phyloP scores from a whole-genome alignment of 2,888 invertebrate species.

The Germaria angustata region DNA sequence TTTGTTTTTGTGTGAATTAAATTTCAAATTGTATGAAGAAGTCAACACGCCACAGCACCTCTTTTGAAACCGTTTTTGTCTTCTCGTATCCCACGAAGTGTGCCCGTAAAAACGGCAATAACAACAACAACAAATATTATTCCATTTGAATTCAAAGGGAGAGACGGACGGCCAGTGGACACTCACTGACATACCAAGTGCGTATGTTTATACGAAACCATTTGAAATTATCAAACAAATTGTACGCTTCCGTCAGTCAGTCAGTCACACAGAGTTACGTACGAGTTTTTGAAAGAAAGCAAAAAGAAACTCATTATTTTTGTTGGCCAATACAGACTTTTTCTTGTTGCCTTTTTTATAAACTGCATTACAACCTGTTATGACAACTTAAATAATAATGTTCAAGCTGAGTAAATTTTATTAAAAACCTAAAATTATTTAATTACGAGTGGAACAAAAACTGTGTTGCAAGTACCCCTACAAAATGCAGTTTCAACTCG shows the following conservation, averaged over 20 bases:
- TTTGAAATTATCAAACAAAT: slow-evolving; percentile 35
- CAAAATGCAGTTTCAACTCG: background rate
- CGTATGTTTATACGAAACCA: background rate
- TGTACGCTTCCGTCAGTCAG: slow-evolving; percentile 49
- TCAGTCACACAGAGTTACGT: background rate
- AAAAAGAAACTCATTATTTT: background rate
- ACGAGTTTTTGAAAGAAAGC: background rate
- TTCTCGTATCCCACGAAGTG: background rate
- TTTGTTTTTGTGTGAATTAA: slow-evolving; percentile 1
- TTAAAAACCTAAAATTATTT: slow-evolving; percentile 4
- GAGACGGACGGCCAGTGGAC: background rate
- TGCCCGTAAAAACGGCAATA: background rate
- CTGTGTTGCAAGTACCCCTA: background rate
- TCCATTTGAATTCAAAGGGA: background rate
- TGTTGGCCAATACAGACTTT: background rate
- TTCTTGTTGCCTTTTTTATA: background rate
- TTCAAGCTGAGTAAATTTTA: slow-evolving; percentile 19
- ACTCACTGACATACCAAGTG: background rate
- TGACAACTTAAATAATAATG: background rate
- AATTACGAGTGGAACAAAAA: background rate
- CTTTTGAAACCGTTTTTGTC: background rate
- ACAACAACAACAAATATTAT: background rate
- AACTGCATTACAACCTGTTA: background rate
- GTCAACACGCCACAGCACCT: background rate
- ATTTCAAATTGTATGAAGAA: too few relatives aligned